Percentiles rank a stretch among this genome's conserved stretches.
Conservation (phyloP, 2,113 vertebrate genomes). For the Turdus rufiventris region DNA sequence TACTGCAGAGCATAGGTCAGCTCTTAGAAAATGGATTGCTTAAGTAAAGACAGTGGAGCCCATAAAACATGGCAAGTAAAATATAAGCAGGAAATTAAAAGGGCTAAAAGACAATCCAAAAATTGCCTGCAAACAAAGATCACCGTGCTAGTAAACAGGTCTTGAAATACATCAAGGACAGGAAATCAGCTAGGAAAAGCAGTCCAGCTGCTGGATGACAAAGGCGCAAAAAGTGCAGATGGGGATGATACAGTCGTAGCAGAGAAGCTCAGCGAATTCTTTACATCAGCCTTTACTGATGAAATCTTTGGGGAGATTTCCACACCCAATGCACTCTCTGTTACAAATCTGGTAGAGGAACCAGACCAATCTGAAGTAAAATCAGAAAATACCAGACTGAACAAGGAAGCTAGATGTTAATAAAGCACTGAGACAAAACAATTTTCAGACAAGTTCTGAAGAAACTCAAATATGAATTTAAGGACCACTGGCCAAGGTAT, state of each 20-base stretch:
- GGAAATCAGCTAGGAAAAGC: neutral
- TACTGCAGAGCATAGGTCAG: neutral
- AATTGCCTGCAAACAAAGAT: neutral
- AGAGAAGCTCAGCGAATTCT: neutral
- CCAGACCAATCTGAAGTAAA: neutral
- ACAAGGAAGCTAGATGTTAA: neutral
- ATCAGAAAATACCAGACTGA: conserved; percentile 16
- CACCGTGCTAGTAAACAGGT: neutral
- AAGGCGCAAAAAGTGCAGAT: neutral
- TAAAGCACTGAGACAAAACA: neutral
- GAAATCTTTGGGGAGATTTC: neutral
- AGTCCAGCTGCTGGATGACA: neutral
- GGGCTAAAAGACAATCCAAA: neutral
- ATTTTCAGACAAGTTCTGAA: neutral
- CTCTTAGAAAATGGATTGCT: neutral
- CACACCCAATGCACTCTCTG: neutral
- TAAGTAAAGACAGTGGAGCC: neutral
- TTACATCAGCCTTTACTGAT: neutral
- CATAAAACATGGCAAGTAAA: neutral
- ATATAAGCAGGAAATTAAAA: conserved; percentile 24
- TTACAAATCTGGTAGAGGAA: neutral
- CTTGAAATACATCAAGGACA: neutral
- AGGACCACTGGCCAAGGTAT: neutral
- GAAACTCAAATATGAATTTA: neutral
- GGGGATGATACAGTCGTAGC: neutral